Evolutionary conservation across 2,113 vertebrate genomes (phyloP).

Genomic region (Microcebus griseorufus): DNA sequence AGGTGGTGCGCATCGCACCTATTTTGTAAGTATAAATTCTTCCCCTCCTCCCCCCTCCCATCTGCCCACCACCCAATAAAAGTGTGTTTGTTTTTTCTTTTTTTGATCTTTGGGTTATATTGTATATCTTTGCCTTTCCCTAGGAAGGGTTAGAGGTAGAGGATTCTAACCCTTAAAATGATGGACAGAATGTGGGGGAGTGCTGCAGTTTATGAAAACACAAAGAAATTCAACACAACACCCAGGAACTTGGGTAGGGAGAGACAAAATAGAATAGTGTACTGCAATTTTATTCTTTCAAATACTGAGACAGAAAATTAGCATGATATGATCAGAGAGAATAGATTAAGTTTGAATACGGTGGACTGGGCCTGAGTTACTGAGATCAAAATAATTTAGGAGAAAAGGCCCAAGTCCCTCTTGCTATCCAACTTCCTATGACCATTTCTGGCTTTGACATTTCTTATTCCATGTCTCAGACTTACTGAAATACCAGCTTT

Average conservation of each 20-base stretch:
- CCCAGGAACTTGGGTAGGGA: background rate
- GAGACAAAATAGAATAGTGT: constrained; percentile 1
- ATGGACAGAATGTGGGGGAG: background rate
- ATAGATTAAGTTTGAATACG: constrained; percentile 74
- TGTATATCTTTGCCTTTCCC: no score
- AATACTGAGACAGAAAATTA: constrained; percentile 49
- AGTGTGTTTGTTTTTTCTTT: no score
- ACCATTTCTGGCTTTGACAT: background rate
- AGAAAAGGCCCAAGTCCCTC: constrained; percentile 36
- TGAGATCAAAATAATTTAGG: constrained; percentile 74
- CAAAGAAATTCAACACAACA: constrained; percentile 1
- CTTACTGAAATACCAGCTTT: background rate
- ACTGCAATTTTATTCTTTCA: background rate
- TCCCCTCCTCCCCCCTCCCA: no score
- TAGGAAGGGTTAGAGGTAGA: no score
- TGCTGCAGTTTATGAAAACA: constrained; percentile 3
- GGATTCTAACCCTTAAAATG: background rate
- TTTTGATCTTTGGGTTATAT: no score
- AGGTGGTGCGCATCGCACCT: no score
- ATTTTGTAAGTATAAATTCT: no score
- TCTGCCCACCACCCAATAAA: no score
- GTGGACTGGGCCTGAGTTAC: constrained; percentile 65
- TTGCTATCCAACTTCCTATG: background rate
- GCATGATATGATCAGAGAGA: constrained; percentile 49
- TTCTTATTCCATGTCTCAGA: background rate